Evolutionary conservation across 2,888 invertebrate species (phyloP).

Genomic region (Alcis repandata): DNA sequence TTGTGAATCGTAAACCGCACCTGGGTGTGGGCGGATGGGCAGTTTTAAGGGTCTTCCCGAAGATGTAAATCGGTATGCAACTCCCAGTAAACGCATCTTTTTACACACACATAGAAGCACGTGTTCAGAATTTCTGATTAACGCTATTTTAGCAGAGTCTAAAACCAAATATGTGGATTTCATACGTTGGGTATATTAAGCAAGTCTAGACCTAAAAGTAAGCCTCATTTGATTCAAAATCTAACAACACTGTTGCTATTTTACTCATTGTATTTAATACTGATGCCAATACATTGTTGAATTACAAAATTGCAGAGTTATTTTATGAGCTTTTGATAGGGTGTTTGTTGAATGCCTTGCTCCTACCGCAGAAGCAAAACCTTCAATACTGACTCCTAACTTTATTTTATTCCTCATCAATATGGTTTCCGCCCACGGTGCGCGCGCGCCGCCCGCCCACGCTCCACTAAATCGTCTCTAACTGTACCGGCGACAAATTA

Average conservation of each 20-base stretch:
- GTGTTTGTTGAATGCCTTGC: not conserved
- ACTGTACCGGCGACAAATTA: conserved; percentile 80
- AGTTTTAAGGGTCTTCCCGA: conserved; percentile 40
- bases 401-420: conserved; percentile 58
- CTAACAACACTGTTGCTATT: no score
- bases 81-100: not conserved
- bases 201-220: no score
- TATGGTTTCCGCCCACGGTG: conserved; percentile 71
- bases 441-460: conserved; percentile 77
- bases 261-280: no score
- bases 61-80: conserved; percentile 12
- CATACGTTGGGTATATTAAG: no score
- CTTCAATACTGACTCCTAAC: conserved; percentile 18
- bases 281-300: no score
- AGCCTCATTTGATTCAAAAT: no score
- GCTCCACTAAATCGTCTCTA: conserved; percentile 75
- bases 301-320: no score
- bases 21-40: conserved; percentile 65
- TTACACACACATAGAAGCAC: not conserved
- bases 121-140: not conserved
- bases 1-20: conserved; percentile 69
- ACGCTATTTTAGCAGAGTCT: not conserved
- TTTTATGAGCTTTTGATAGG: not conserved
- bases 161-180: no score
- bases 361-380: not conserved